Conservation (phyloP, 2,113 vertebrate genomes). For the Heloderma charlesbogerti region DNA sequence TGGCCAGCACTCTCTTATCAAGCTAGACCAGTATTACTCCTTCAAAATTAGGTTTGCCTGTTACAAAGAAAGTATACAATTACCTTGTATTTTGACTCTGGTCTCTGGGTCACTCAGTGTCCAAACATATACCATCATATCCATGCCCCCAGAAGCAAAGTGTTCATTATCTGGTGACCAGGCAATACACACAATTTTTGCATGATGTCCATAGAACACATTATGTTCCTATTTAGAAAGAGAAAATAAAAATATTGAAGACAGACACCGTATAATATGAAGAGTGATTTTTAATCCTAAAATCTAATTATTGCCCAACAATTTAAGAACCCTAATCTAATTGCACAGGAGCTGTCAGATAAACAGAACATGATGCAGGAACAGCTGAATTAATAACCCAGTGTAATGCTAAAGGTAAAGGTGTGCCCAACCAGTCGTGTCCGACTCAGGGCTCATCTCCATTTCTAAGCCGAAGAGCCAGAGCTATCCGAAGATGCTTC, state of each 20-base stretch:
- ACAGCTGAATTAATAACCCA: background rate
- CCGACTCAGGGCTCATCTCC: too few species aligned
- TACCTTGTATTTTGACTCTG: constrained; percentile 91
- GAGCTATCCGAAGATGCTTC: too few species aligned
- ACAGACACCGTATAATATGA: background rate
- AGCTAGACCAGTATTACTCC: background rate
- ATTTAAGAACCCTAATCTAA: background rate
- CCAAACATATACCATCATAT: constrained; percentile 97
- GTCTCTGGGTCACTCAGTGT: constrained; percentile 84
- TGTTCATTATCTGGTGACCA: constrained; percentile 97
- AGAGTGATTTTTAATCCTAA: background rate
- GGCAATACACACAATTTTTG: constrained; percentile 90
- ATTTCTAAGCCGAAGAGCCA: too few species aligned
- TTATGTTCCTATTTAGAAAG: constrained; percentile 81
- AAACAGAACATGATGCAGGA: background rate
- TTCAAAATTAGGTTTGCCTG: background rate
- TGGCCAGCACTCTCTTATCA: background rate
- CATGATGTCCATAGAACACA: constrained; percentile 92
- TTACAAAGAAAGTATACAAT: background rate
- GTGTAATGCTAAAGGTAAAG: background rate
- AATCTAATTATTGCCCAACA: background rate
- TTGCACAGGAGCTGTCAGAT: background rate
- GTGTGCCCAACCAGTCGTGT: too few species aligned
- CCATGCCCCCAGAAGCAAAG: constrained; percentile 96
- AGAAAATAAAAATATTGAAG: background rate